phyloP scores from a whole-genome alignment of 1,140 invertebrate genomes.

The Teleogryllus occipitalis region DNA sequence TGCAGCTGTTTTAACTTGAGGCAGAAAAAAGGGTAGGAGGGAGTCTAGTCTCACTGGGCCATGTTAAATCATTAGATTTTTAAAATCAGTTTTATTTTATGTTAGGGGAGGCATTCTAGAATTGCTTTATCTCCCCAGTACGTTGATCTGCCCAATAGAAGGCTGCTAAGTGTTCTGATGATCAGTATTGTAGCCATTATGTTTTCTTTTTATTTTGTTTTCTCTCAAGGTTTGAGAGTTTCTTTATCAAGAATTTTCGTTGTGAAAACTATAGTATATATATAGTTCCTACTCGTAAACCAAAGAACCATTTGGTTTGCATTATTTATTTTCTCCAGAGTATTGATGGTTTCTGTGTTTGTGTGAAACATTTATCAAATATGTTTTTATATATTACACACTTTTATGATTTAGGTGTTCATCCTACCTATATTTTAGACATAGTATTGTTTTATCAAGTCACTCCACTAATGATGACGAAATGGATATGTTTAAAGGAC shows the following conservation, averaged over 20 bases:
- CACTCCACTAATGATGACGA: neutral
- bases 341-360: neutral
- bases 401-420: neutral
- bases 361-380: neutral
- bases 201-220: neutral
- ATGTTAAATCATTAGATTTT: neutral
- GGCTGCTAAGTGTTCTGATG: neutral
- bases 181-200: constrained; percentile 1
- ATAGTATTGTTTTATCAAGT: neutral
- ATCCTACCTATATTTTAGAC: constrained; percentile 1
- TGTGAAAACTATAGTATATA: neutral
- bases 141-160: neutral
- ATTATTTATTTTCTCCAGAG: neutral
- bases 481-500: constrained; percentile 1
- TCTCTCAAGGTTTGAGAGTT: neutral
- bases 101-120: neutral
- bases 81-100: neutral
- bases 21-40: neutral
- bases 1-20: neutral
- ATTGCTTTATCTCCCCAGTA: neutral
- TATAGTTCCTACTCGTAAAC: neutral
- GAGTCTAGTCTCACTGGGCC: neutral
- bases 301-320: neutral
- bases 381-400: neutral
- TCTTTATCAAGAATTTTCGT: neutral